Conservation (phyloP, 2,888 invertebrate genomes). For the Lutraria lutraria region DNA sequence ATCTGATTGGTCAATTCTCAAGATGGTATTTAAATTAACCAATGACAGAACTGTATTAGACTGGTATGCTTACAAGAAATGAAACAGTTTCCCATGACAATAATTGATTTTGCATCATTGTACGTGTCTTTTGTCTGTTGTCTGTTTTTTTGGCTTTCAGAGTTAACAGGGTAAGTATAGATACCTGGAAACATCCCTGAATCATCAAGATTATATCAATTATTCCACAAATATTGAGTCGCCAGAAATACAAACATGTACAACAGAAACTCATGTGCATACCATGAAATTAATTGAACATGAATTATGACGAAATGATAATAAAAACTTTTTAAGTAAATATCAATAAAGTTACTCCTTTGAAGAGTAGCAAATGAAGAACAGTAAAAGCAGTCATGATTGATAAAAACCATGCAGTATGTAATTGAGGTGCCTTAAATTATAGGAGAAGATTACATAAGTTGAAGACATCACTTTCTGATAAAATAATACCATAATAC, state of each 20-base stretch:
- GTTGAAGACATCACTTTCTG: too few species aligned
- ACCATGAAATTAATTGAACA: constrained; percentile 3
- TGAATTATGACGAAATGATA: background rate
- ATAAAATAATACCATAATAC: background rate
- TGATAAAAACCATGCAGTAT: too few species aligned
- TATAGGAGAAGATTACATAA: too few species aligned
- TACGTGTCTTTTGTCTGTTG: too few species aligned
- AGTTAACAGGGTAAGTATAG: background rate
- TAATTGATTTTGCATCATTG: too few species aligned
- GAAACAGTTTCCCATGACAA: too few species aligned
- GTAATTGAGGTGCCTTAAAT: too few species aligned
- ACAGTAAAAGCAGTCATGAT: background rate
- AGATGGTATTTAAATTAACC: too few species aligned
- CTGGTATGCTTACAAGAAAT: too few species aligned
- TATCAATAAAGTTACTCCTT: background rate
- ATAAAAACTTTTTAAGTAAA: background rate
- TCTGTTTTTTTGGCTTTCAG: too few species aligned
- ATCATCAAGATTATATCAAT: background rate
- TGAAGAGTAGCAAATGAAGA: background rate
- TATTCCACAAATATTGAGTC: background rate
- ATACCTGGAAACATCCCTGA: background rate
- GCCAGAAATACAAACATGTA: background rate
- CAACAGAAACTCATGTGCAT: background rate
- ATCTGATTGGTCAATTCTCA: too few species aligned
- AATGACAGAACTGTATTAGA: too few species aligned